Evolutionary conservation across 1,140 invertebrate genomes (phyloP), one percentile per base, ranked within the genome.

Genomic region (Aphelenchoides besseyi): DNA sequence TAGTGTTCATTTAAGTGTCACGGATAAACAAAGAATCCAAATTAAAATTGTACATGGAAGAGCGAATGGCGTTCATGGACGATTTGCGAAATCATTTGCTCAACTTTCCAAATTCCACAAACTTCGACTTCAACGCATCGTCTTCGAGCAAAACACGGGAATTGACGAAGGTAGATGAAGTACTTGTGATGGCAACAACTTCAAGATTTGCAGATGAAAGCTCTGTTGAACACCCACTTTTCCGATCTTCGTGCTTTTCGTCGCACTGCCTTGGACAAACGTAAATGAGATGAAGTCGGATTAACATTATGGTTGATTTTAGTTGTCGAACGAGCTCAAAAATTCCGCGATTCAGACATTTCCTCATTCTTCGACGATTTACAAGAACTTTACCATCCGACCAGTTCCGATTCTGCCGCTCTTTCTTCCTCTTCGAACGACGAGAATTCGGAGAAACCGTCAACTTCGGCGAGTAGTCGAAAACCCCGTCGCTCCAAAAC

Each of bases 61-160:
- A 61, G 26, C 70, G 76, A 9, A 77, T 77, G 75, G 48, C 66
- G 29, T 78, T 77, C 41, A 57, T 73, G 29, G 75, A 77, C 26
- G 23, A 57, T 3, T 16, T 75, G 8, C 53, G 72, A 1, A 18
- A 37, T 16, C 73, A 76, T 41, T 48, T 75, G 26, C 36, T 36
- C 28, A 26, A 33, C 30, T 69, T 74, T 68, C 72, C 70, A 26
- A 5, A 59, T 5, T 23, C 37, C 37, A 28, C 0, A 28, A 32
- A 28, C 55, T n/a, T n/a, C n/a, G 26, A 59, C 1, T n/a, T 5
- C 32, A 64, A 64, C 3, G 26, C 23, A 35, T 35, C 18, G 30
- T 18, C 18, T 35, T n/a, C 12, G 23, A 16, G 18, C n/a, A 29
- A 41, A 35, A n/a, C 12, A 9, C 18, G 12, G 28, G 28, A 64